These are phyloP conservation scores for Napeogenes sylphis DNA, from an alignment of 2,888 invertebrate species.

Conservation along the genomic window DNA sequence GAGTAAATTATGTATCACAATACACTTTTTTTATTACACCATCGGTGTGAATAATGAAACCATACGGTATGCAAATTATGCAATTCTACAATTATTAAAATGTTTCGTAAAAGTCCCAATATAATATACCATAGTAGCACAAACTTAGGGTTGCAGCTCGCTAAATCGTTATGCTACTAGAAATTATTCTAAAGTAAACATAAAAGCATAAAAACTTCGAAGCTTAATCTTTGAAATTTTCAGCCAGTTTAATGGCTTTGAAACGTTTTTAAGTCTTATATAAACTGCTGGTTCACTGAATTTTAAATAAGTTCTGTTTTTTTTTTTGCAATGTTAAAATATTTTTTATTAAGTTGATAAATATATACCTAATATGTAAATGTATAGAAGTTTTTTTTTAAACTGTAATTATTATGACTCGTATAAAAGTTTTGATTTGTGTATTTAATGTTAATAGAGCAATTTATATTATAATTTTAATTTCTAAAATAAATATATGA, in stretches of 20 bases:
- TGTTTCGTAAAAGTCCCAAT: conserved; percentile 53
- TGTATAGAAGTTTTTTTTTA: no score
- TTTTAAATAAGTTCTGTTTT: neutral
- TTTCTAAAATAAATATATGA: no score
- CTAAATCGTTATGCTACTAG: conserved; percentile 5
- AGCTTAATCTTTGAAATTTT: conserved; percentile 12
- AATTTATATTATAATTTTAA: no score
- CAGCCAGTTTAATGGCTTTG: conserved; percentile 19
- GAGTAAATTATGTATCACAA: neutral
- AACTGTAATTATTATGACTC: no score
- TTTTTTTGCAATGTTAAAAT: neutral
- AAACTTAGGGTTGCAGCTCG: conserved; percentile 41
- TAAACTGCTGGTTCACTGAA: conserved; percentile 5
- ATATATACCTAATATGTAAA: no score
- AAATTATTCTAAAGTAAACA: conserved; percentile 2
- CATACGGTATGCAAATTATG: conserved; percentile 60
- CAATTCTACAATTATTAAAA: conserved; percentile 61
- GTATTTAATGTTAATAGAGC: no score
- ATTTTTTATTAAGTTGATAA: no score
- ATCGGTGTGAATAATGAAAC: conserved; percentile 40
- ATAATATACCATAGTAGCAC: conserved; percentile 45
- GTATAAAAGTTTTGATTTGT: no score
- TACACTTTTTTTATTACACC: conserved; percentile 1
- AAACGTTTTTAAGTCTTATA: conserved; percentile 18
- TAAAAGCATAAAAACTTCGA: conserved; percentile 12